Conservation (phyloP, 2,888 invertebrate species). For the Gisinianus flammeolus region DNA sequence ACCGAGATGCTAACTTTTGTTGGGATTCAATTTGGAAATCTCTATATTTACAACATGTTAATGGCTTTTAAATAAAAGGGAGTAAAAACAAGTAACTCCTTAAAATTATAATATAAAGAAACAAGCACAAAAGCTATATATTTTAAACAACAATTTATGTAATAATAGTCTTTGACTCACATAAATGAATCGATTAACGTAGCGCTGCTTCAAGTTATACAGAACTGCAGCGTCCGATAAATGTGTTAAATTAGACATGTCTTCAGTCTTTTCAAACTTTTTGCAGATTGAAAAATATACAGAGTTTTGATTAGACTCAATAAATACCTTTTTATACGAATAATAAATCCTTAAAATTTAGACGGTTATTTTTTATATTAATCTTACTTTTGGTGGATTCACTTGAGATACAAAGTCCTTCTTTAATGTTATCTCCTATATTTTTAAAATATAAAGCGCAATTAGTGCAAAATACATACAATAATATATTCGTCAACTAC, state of each 20-base stretch:
- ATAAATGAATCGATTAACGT: constrained; percentile 96
- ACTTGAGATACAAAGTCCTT: constrained; percentile 95
- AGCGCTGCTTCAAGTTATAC: constrained; percentile 97
- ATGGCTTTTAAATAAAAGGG: too few relatives aligned
- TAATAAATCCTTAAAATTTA: too few relatives aligned
- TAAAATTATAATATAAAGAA: too few relatives aligned
- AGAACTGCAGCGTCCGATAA: constrained; percentile 99
- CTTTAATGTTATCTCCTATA: constrained; percentile 92
- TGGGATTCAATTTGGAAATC: too few relatives aligned
- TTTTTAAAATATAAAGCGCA: too few relatives aligned
- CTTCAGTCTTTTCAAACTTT: constrained; percentile 96
- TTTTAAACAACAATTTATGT: too few relatives aligned
- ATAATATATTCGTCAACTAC: background rate
- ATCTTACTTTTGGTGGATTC: constrained; percentile 80
- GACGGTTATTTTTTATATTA: too few relatives aligned
- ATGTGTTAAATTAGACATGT: constrained; percentile 99
- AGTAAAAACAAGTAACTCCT: too few relatives aligned
- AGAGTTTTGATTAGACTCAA: background rate
- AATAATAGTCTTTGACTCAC: constrained; percentile 84
- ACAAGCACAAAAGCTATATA: too few relatives aligned
- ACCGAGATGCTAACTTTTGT: too few relatives aligned
- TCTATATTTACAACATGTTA: too few relatives aligned
- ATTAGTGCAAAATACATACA: too few relatives aligned
- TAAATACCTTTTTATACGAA: background rate
- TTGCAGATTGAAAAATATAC: background rate